Base-by-base conservation (phyloP, 2,888 invertebrate species). In the Eupithecia vulgata region DNA sequence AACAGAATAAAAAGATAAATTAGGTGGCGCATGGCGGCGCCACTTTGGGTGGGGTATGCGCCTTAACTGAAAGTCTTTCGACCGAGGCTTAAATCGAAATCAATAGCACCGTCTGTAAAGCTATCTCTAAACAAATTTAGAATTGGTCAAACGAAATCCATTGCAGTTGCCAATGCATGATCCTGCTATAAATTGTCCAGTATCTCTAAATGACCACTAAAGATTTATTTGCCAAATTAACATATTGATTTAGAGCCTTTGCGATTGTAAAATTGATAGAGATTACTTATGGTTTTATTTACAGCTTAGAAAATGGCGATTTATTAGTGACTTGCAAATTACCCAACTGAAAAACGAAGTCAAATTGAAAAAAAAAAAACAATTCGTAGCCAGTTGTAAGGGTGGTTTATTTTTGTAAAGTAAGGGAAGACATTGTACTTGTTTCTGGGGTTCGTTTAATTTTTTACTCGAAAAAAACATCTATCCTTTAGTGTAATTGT, bases 191-290 rank as follows among this genome's bases (percentile, higher is more conserved):
- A 40, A 68, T 68, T 68, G 42, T 52, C 35, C 21, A 13, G n/a
- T n/a, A 57, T 65, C 25, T 59, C 30, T 40, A 59, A 71, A 67
- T 48, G 42, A 71, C 67, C 42, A 40, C 52, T 64, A 65, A 72
- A 69, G 76, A 75, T 67, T 75, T 72, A 30, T 68, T 78, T 74
- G 72, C 72, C 75, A 74, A 78, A 78, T 76, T 74, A 75, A 65
- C 74, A 67, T 69, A 69, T 75, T 74, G 76, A 72, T 78, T 78
- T 74, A 76, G 75, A 74, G 72, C 59, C 62, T 68, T 68, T 73
- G 34, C 62, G 71, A 75, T 73, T 64, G 71, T 42, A 48, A 68
- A 75, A 75, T 74, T 71, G 70, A 72, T 76, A 67, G 52, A 52
- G 67, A 68, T 74, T 35, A 66, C 71, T 67, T 69, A 74, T 71